phyloP scores from a whole-genome alignment of 2,888 invertebrate species.

The Iphiclides podalirius region DNA sequence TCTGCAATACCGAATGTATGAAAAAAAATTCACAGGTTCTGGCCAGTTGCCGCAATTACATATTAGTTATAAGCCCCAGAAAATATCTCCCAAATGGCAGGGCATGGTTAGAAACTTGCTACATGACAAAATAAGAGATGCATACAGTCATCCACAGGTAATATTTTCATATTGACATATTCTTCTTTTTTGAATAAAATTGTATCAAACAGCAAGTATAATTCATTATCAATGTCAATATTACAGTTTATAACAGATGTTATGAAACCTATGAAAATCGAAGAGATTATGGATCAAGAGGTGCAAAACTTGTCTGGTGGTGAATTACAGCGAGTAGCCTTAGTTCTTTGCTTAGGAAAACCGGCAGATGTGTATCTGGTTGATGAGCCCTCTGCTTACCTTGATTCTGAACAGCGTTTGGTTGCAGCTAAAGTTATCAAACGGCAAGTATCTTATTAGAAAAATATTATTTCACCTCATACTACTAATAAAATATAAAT shows the following conservation, averaged over 20 bases:
- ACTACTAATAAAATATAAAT: too few relatives aligned
- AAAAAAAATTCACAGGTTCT: constrained; percentile 47
- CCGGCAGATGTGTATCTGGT: constrained; percentile 99
- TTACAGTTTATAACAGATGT: constrained; percentile 97
- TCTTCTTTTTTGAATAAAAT: constrained; percentile 12
- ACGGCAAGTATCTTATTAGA: constrained; percentile 84
- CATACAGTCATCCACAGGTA: constrained; percentile 96
- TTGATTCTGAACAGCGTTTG: constrained; percentile 99
- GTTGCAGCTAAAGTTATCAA: constrained; percentile 99
- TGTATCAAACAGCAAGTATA: too few relatives aligned
- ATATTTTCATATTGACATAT: constrained; percentile 35
- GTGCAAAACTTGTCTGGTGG: constrained; percentile 99
- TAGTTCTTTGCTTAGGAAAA: constrained; percentile 97
- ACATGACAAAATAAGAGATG: constrained; percentile 98
- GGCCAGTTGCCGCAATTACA: constrained; percentile 93
- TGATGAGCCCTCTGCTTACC: constrained; percentile 99
- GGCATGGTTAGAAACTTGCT: constrained; percentile 95
- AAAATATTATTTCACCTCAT: too few relatives aligned
- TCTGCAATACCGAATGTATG: too few relatives aligned
- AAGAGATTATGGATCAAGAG: constrained; percentile 98
- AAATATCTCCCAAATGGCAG: constrained; percentile 98
- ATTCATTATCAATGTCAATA: too few relatives aligned
- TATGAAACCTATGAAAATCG: constrained; percentile 98
- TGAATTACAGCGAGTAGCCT: constrained; percentile 98
- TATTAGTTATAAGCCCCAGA: constrained; percentile 99